These are phyloP conservation scores for Electrona antarctica DNA, from an alignment of 2,113 vertebrate species.

Conservation along the genomic window DNA sequence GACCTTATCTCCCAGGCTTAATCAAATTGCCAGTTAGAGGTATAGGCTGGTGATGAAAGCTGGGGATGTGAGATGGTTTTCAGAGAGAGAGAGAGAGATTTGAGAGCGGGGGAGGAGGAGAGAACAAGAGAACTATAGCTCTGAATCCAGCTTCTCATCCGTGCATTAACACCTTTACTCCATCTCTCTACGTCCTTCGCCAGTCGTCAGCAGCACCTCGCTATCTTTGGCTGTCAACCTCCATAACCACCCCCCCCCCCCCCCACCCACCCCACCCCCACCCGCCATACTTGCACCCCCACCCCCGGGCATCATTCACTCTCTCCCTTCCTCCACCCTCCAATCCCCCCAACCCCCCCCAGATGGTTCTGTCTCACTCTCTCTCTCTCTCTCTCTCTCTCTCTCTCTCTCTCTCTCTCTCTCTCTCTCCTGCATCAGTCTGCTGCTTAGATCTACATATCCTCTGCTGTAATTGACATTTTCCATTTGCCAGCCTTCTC, in stretches of 20 bases:
- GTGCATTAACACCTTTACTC: conserved; percentile 44
- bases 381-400: background rate
- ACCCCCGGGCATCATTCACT: conserved; percentile 2
- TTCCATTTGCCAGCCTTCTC: conserved; percentile 85
- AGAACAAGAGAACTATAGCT: background rate
- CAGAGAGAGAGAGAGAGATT: conserved; percentile 14
- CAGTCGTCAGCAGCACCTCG: conserved; percentile 45
- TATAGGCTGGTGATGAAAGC: conserved; percentile 54
- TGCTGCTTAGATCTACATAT: conserved; percentile 79
- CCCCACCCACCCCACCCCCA: conserved; percentile 16
- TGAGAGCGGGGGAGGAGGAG: conserved; percentile 6
- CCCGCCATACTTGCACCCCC: conserved; percentile 10
- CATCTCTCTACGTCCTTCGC: conserved; percentile 3
- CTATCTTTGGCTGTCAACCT: conserved; percentile 41
- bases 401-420: conserved; percentile 7
- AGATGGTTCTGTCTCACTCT: conserved; percentile 13
- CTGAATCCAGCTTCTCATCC: conserved; percentile 67
- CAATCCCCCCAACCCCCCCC: conserved; percentile 9
- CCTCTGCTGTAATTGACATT: conserved; percentile 89
- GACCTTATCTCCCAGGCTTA: conserved; percentile 52
- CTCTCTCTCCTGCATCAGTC: conserved; percentile 46
- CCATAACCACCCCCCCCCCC: conserved; percentile 36
- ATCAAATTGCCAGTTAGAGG: conserved; percentile 66
- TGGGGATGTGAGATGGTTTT: conserved; percentile 45
- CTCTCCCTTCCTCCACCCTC: conserved; percentile 9